Evolutionary conservation across 2,888 invertebrate genomes (phyloP), one percentile per base, ranked within the genome.

Genomic region (Cyclophora punctaria): DNA sequence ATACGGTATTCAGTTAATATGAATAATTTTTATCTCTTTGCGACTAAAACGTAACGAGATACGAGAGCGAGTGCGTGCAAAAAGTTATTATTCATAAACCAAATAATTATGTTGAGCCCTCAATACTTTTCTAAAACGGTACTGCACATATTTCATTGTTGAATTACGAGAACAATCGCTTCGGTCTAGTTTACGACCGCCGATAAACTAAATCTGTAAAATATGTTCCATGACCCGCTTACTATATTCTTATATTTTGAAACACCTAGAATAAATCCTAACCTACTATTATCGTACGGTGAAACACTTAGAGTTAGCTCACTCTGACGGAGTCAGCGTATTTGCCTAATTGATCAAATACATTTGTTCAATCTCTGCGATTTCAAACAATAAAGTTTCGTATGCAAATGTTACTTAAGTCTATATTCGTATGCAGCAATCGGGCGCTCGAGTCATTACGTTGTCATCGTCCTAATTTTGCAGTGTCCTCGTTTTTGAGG

Each of bases 401-500:
- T 83, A 75, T 59, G 0, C 0, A 0, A 20, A 51, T 52, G 41
- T 42, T 0, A 3, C 54, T 75, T 71, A 63, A 73, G 83, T 76
- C 68, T 71, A 78, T 68, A 76, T 62, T 83, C 60, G 75, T 60
- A 62, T 74, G 75, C 59, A 54, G 60, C 54, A 52, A 58, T 60
- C 61, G 58, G 85, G 83, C 85, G 78, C 70, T 86, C 71, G 64
- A 80, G 83, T 80, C 88, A 76, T 87, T 87, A 81, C 78, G 88
- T 84, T 86, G 86, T 83, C 87, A 85, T 80, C 86, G 88, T 83
- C 85, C 86, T 84, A 89, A 89, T 89, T 89, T 90, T 90, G 90
- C 89, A 90, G 90, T 90, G 91, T 91, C 91, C 91, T 91, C 91
- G 91, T 91, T 91, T 91, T 91, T 91, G 91, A 91, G 91, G 91